Evolutionary conservation across 2,888 invertebrate species (phyloP).

Genomic region (Pristionchus mayeri): DNA sequence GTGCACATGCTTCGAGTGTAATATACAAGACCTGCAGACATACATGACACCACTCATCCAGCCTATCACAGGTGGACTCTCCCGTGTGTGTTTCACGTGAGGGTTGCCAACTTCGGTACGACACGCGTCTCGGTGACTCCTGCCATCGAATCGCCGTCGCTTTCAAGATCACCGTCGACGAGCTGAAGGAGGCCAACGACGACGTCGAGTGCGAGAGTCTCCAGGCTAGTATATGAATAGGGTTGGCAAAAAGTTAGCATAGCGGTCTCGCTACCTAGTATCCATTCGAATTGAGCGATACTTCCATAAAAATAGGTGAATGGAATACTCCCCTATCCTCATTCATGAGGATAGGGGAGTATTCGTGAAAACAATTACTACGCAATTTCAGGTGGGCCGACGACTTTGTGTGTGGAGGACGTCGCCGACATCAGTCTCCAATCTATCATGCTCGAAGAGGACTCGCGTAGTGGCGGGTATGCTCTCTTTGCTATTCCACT

Average conservation of each 20-base stretch:
- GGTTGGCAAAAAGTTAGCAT: too few species aligned
- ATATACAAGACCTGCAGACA: not conserved
- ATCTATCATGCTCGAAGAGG: not conserved
- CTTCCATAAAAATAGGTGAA: too few species aligned
- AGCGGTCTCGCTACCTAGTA: too few species aligned
- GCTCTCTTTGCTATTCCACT: not conserved
- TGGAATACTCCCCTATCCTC: too few species aligned
- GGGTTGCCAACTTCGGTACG: slow-evolving; percentile 6
- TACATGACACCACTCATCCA: too few species aligned
- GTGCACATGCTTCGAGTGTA: too few species aligned
- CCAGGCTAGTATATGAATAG: too few species aligned
- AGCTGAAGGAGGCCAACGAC: not conserved
- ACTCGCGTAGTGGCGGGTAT: not conserved
- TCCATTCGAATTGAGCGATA: too few species aligned
- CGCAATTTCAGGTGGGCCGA: not conserved
- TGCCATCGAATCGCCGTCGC: slow-evolving; percentile 3
- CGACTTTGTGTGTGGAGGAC: not conserved
- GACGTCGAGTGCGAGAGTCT: not conserved
- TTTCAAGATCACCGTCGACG: not conserved
- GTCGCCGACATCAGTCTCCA: not conserved
- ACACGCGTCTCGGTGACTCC: not conserved
- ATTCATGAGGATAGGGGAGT: too few species aligned
- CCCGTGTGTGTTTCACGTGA: not conserved
- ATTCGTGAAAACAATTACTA: not conserved
- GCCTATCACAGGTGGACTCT: not conserved